phyloP scores from a whole-genome alignment of 2,113 vertebrate genomes.

The Tupaia chinensis region DNA sequence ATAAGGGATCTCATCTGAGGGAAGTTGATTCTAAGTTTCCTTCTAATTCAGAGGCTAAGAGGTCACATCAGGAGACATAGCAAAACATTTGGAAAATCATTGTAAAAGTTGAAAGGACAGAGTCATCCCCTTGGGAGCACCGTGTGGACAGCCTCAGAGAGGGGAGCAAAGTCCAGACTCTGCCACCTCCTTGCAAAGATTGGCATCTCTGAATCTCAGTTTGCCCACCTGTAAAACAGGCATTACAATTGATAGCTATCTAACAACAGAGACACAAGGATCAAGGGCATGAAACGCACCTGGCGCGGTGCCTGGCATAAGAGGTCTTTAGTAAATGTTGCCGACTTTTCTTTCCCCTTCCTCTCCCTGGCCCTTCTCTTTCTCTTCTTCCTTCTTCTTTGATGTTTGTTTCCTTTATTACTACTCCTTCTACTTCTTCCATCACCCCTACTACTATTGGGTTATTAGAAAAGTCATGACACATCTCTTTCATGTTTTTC shows the following conservation, averaged over 20 bases:
- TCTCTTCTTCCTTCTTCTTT: neutral
- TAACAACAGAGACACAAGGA: neutral
- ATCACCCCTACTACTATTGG: neutral
- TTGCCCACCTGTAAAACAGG: neutral
- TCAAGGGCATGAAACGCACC: neutral
- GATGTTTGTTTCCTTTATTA: too few species aligned
- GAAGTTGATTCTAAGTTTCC: slow-evolving; percentile 45
- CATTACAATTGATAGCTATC: neutral
- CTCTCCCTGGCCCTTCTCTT: neutral
- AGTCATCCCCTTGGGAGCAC: neutral
- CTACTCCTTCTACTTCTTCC: neutral
- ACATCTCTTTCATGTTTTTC: too few species aligned
- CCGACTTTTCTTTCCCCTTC: neutral
- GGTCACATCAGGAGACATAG: neutral
- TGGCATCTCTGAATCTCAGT: neutral
- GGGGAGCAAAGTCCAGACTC: neutral
- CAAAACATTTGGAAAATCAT: neutral
- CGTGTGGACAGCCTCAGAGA: rapidly evolving
- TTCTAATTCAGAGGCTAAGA: slow-evolving; percentile 19
- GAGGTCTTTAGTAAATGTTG: too few species aligned
- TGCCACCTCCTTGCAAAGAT: neutral
- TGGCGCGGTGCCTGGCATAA: neutral
- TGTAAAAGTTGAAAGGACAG: neutral
- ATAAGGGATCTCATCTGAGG: slow-evolving; percentile 30
- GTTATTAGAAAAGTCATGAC: too few species aligned